Base-by-base conservation (phyloP, 1,140 invertebrate species). In the Harlomillsia oculata region DNA sequence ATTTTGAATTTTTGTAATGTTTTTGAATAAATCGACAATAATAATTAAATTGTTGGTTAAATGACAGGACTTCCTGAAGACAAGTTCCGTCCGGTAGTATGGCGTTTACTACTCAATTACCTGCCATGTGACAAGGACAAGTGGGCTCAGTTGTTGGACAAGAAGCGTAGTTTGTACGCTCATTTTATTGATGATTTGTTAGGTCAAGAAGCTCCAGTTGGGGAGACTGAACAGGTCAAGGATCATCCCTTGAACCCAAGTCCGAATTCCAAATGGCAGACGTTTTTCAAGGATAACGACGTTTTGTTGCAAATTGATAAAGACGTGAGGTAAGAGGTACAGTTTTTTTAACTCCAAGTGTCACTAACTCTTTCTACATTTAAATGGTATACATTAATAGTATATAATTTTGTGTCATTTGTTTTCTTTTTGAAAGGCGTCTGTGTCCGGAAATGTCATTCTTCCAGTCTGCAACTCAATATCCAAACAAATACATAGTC, bases 271-370 rank as follows among this genome's bases (percentile, higher is more conserved):
- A 83, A 89, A 53, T 98, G 94, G 94, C 84, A 87, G 58, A 82
- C 81, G 0, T 92, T 82, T 71, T 98, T 97, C 70, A 92, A 89
- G 72, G 93, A 98, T 69, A 97, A 97, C 73, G 92, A 98, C 75
- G 88, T 93, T 60, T 71, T 98, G 9, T 71, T 93, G 49, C 92
- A 98, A 78, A 97, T 98, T 67, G 92, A 97, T 71, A 97, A 96
- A 72, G 94, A 98, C 75, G 93, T 96, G 18, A 80, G 90, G 82
- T 83, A 70, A 58, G 60, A 41, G 13, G 8, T 34, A 8, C 32
- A n/a, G 2, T 57, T 56, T 34, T 18, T 54, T 36, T 16, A n/a
- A n/a, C n/a, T n/a, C n/a, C n/a, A n/a, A n/a, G n/a, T n/a, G n/a
- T n/a, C n/a, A 8, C 9, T 30, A 18, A 44, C n/a, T 46, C 20